Evolutionary conservation across 2,888 invertebrate genomes (phyloP).

Genomic region (Trichopria drosophilae): DNA sequence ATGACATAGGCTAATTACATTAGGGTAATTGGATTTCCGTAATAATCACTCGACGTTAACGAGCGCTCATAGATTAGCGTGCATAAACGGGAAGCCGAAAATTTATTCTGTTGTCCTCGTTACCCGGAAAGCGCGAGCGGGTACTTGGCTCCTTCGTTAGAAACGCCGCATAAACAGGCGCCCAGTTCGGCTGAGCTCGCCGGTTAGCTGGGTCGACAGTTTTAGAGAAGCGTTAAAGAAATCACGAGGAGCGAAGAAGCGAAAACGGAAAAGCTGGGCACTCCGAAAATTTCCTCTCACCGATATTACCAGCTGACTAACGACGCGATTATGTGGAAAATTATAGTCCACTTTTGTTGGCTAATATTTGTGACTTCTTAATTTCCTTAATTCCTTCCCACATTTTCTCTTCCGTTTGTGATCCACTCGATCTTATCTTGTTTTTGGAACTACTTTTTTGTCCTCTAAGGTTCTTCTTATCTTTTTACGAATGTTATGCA

Average conservation of each 20-base stretch:
- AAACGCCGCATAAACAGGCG: constrained; percentile 12
- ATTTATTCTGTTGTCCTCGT: constrained; percentile 26
- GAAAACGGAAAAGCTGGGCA: constrained; percentile 1
- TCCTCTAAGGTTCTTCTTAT: too few species aligned
- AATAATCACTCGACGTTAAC: constrained; percentile 11
- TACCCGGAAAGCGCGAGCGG: constrained; percentile 14
- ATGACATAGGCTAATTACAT: too few species aligned
- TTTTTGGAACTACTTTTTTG: too few species aligned
- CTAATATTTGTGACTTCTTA: constrained; percentile 26
- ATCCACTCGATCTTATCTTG: too few species aligned
- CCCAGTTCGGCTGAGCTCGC: too few species aligned
- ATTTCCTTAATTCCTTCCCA: constrained; percentile 8
- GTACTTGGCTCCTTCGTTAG: constrained; percentile 17
- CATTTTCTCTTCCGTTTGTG: too few species aligned
- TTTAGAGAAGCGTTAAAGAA: constrained; percentile 11
- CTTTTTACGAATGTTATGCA: too few species aligned
- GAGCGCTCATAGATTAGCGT: constrained; percentile 1
- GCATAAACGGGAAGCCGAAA: constrained; percentile 11
- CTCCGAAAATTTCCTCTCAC: constrained; percentile 9
- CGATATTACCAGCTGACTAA: constrained; percentile 1
- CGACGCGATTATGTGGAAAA: constrained; percentile 18
- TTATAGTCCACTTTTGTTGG: constrained; percentile 20
- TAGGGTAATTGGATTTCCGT: too few species aligned
- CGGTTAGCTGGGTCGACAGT: constrained; percentile 14
- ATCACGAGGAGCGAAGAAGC: constrained; percentile 5